Evolutionary conservation across 53 echinoderm and acorn worm genomes (phyloP).

Genomic region (Echinometra lucunter): DNA sequence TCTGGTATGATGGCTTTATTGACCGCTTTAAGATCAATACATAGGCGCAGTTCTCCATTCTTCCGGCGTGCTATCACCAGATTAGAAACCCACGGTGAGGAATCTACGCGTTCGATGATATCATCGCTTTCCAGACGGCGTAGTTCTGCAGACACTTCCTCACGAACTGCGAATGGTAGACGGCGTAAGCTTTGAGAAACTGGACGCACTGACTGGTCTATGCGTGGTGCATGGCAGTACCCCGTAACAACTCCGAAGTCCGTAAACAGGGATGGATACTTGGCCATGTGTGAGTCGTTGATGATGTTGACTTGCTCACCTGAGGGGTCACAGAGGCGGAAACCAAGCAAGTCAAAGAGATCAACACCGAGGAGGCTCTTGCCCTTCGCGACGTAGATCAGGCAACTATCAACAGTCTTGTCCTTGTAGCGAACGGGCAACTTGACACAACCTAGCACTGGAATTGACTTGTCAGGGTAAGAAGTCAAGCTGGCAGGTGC

Average conservation of each 20-base stretch:
- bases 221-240: conserved; percentile 46
- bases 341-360: conserved; percentile 40
- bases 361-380: conserved; percentile 60
- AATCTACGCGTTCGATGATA: conserved; percentile 64
- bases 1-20: conserved; percentile 47
- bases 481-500: not conserved
- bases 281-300: not conserved
- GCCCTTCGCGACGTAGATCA: conserved; percentile 51
- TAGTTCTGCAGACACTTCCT: conserved; percentile 49
- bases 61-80: conserved; percentile 50
- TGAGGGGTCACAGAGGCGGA: conserved; percentile 24
- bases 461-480: not conserved
- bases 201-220: conserved; percentile 38
- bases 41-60: conserved; percentile 25
- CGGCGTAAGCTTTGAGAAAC: not conserved
- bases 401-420: not conserved
- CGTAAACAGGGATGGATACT: conserved; percentile 49
- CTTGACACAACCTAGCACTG: conserved; percentile 11
- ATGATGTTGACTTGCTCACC: conserved; percentile 38
- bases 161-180: not conserved
- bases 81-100: conserved; percentile 55
- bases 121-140: conserved; percentile 29
- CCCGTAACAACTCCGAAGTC: conserved; percentile 31
- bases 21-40: conserved; percentile 36
- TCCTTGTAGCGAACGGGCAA: not conserved